Percentiles rank a stretch among this genome's conserved stretches.
These are phyloP conservation scores for Neodiprion fabricii DNA, from an alignment of 1,140 invertebrate species.

Conservation along the genomic window DNA sequence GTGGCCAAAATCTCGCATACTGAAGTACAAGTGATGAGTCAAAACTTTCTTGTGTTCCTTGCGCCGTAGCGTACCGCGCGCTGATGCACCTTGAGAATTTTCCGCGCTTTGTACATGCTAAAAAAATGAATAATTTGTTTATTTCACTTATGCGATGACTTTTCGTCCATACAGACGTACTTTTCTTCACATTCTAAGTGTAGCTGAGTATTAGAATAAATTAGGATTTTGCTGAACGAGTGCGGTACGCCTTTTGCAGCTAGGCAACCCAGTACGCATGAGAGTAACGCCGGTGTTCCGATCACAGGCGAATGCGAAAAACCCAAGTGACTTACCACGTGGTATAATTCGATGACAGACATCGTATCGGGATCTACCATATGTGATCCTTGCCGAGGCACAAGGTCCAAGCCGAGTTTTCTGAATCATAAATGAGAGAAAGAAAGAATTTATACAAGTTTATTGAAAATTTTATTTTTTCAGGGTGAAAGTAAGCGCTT, in stretches of 20 bases:
- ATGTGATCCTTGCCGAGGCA: constrained; percentile 84
- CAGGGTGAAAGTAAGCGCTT: too few species aligned
- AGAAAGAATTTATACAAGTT: constrained; percentile 40
- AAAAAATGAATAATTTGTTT: constrained; percentile 31
- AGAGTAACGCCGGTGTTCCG: constrained; percentile 8
- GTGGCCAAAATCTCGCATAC: constrained; percentile 87
- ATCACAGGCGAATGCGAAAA: not conserved
- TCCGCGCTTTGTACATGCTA: constrained; percentile 82
- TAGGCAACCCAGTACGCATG: constrained; percentile 13
- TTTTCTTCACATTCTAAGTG: too few species aligned
- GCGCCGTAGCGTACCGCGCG: constrained; percentile 74
- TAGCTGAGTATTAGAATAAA: too few species aligned
- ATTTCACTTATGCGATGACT: not conserved
- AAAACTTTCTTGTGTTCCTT: constrained; percentile 73
- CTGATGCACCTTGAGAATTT: constrained; percentile 77
- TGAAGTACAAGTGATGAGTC: constrained; percentile 86
- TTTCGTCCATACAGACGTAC: too few species aligned
- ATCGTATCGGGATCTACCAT: constrained; percentile 89
- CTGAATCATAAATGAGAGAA: constrained; percentile 67
- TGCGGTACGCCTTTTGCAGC: not conserved
- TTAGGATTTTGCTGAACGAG: constrained; percentile 9
- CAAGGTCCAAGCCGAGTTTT: constrained; percentile 89
- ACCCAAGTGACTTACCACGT: constrained; percentile 67
- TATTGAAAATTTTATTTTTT: constrained; percentile 18
- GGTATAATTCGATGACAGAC: constrained; percentile 87